Evolutionary conservation across 1,140 invertebrate species (phyloP).

Genomic region (Cydia strobilella): DNA sequence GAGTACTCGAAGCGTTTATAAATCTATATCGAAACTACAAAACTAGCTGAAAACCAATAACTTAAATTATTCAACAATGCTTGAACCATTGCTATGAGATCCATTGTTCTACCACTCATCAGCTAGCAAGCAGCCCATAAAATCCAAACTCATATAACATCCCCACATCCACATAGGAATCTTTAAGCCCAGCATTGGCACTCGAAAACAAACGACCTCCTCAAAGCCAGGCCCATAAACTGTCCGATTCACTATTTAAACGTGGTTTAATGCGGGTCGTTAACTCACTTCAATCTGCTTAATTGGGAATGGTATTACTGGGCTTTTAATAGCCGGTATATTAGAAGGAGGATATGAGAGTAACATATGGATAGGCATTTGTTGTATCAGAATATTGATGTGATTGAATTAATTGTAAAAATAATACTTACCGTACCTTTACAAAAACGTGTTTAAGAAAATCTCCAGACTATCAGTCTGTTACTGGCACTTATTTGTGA

Average conservation of each 20-base stretch:
- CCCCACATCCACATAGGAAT: conserved; percentile 19
- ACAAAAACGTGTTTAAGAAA: no score
- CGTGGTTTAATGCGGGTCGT: conserved; percentile 52
- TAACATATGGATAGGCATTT: background rate
- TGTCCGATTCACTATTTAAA: conserved; percentile 58
- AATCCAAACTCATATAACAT: conserved; percentile 18
- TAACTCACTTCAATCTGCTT: conserved; percentile 60
- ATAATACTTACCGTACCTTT: no score
- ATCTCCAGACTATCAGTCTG: no score
- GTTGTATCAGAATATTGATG: background rate
- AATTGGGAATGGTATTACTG: conserved; percentile 59
- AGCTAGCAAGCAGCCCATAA: background rate
- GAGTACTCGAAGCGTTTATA: no score
- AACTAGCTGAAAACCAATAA: no score
- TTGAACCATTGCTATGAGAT: background rate
- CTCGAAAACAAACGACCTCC: conserved; percentile 42
- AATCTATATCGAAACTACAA: no score
- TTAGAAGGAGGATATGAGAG: conserved; percentile 36
- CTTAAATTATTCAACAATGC: background rate
- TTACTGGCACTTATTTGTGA: no score
- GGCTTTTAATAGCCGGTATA: conserved; percentile 53
- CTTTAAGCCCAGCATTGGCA: conserved; percentile 25
- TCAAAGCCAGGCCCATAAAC: conserved; percentile 54
- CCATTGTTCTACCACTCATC: background rate
- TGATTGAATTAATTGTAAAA: background rate